phyloP scores from a whole-genome alignment of 2,113 vertebrate species.

The Blennius ocellaris region DNA sequence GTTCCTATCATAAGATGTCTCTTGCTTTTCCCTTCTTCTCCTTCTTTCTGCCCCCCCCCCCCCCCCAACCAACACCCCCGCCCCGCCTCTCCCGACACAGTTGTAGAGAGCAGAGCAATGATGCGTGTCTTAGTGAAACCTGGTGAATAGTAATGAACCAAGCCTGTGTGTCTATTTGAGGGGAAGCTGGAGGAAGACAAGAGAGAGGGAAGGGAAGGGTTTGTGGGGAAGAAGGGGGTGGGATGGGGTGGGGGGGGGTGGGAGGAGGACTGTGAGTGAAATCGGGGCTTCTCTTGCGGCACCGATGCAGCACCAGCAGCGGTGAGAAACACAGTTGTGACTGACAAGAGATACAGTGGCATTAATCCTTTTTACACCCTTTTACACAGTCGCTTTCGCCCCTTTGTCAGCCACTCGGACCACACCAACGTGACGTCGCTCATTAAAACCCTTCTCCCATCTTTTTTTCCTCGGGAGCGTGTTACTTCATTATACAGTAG shows the following conservation, averaged over 20 bases:
- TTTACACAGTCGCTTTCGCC: slow-evolving; percentile 30
- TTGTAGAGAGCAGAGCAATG: slow-evolving; percentile 72
- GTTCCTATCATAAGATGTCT: slow-evolving; percentile 59
- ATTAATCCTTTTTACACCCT: slow-evolving; percentile 57
- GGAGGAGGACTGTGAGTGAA: slow-evolving; percentile 65
- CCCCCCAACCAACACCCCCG: slow-evolving; percentile 21
- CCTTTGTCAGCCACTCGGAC: slow-evolving; percentile 32
- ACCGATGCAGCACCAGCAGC: slow-evolving; percentile 77
- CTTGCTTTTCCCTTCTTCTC: slow-evolving; percentile 34
- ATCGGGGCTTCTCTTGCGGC: slow-evolving; percentile 70
- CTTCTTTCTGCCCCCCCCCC: slow-evolving; percentile 22
- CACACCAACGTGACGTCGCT: slow-evolving; percentile 42
- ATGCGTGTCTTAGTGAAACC: slow-evolving; percentile 80
- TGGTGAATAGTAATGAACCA: slow-evolving; percentile 86
- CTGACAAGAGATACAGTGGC: slow-evolving; percentile 58
- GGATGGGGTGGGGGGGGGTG: slow-evolving; percentile 27
- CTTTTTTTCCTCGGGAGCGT: slow-evolving; percentile 43
- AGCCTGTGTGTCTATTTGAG: slow-evolving; percentile 82
- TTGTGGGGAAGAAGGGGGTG: slow-evolving; percentile 52
- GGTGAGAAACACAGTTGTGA: slow-evolving; percentile 57
- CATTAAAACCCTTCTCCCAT: slow-evolving; percentile 32
- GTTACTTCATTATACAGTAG: slow-evolving; percentile 59
- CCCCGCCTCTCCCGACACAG: slow-evolving; percentile 56
- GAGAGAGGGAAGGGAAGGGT: slow-evolving; percentile 53
- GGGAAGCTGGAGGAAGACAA: slow-evolving; percentile 64